These are phyloP conservation scores for Casuarius casuarius DNA, from an alignment of 2,113 vertebrate genomes.

Conservation along the genomic window DNA sequence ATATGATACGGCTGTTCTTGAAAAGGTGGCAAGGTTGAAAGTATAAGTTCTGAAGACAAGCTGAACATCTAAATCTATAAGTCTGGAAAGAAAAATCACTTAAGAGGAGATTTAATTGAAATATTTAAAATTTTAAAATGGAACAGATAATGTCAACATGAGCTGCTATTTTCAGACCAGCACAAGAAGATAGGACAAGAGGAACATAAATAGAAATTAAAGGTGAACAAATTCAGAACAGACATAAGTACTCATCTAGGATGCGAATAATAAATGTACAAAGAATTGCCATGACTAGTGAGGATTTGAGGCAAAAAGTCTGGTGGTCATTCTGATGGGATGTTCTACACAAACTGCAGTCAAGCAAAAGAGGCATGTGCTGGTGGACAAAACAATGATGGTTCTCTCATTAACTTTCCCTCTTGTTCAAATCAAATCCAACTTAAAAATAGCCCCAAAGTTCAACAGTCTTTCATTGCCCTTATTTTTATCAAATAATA, in stretches of 20 bases:
- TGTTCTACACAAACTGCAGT: neutral
- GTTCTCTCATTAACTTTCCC: neutral
- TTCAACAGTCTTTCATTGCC: neutral
- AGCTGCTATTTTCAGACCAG: constrained; percentile 62
- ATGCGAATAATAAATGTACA: constrained; percentile 62
- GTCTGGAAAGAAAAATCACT: constrained; percentile 57
- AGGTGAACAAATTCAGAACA: constrained; percentile 71
- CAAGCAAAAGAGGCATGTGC: neutral
- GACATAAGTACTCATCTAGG: constrained; percentile 47
- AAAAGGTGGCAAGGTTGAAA: constrained; percentile 71
- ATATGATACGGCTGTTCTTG: constrained; percentile 50
- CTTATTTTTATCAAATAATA: neutral
- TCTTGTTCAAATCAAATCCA: neutral
- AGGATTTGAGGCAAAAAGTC: constrained; percentile 34
- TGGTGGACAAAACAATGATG: neutral
- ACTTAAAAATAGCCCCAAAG: neutral
- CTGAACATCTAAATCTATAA: constrained; percentile 51
- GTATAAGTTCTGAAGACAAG: constrained; percentile 54
- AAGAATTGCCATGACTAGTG: constrained; percentile 25
- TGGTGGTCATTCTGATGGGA: neutral
- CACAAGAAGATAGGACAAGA: constrained; percentile 59
- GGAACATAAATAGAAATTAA: constrained; percentile 69
- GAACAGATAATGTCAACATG: constrained; percentile 69
- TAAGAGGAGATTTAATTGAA: constrained; percentile 71
- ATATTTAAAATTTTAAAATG: constrained; percentile 73